A percentile compares a stretch with the other conserved stretches of the same genome.
Conservation (phyloP, 2,797 vertebrate species). For the Allobates femoralis region DNA sequence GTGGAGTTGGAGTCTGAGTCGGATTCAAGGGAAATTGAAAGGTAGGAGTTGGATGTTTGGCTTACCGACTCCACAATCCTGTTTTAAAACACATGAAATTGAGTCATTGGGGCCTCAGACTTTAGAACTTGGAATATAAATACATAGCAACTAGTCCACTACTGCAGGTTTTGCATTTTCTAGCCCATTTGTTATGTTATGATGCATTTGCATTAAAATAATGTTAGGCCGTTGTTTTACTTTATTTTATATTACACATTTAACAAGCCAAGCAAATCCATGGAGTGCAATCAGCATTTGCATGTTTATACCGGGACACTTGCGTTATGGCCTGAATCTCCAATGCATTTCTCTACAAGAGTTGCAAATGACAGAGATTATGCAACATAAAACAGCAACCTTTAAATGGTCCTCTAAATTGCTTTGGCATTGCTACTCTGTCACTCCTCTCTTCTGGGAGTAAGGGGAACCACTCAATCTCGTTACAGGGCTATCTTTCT, state of each 20-base stretch:
- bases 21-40: too few relatives aligned
- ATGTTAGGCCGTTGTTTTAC: constrained; percentile 9
- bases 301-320: neutral
- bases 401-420: constrained; percentile 52
- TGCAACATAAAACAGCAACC: constrained; percentile 43
- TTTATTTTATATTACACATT: neutral
- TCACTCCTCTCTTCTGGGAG: constrained; percentile 43
- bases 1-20: too few relatives aligned
- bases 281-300: neutral
- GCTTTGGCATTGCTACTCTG: constrained; percentile 40
- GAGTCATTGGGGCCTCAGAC: too few relatives aligned
- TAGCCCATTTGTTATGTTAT: neutral
- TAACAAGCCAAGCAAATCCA: constrained; percentile 17
- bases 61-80: too few relatives aligned
- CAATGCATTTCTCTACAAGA: constrained; percentile 1
- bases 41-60: too few relatives aligned
- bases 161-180: neutral
- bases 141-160: neutral
- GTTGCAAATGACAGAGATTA: constrained; percentile 48
- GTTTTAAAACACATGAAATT: too few relatives aligned
- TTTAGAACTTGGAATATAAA: neutral
- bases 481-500: constrained; percentile 53
- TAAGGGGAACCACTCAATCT: constrained; percentile 29
- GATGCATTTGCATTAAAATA: neutral
- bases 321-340: constrained; percentile 2